Conservation (phyloP, 2,113 vertebrate genomes). For the Pseudorhombus dupliciocellatus region DNA sequence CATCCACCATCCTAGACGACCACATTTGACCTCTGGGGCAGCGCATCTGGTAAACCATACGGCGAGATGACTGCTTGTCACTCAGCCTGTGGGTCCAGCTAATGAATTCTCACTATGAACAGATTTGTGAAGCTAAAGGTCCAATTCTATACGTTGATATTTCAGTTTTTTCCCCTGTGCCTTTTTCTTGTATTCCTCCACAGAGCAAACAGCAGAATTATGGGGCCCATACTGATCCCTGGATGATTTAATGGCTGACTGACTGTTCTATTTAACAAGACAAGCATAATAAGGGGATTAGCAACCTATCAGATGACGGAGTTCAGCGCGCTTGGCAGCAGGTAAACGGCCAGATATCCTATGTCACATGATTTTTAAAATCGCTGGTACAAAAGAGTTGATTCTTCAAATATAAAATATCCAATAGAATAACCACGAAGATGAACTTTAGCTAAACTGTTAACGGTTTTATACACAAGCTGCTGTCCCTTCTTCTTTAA, state of each 20-base stretch:
- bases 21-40: constrained; percentile 69
- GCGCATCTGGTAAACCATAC: constrained; percentile 57
- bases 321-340: constrained; percentile 56
- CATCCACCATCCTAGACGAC: constrained; percentile 65
- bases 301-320: constrained; percentile 72
- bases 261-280: constrained; percentile 68
- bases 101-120: constrained; percentile 38
- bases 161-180: constrained; percentile 2
- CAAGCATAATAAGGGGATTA: constrained; percentile 73
- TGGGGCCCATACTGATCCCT: constrained; percentile 61
- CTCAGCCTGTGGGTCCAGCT: constrained; percentile 47
- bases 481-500: neutral
- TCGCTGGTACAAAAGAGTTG: constrained; percentile 16
- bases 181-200: constrained; percentile 19
- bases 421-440: neutral
- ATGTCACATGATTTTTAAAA: constrained; percentile 42
- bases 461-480: neutral
- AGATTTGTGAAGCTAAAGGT: constrained; percentile 32
- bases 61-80: constrained; percentile 61
- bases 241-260: constrained; percentile 71
- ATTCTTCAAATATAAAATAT: neutral
- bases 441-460: neutral
- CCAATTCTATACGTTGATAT: constrained; percentile 23
- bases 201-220: constrained; percentile 25
- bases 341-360: constrained; percentile 48